Conservation (phyloP, 2,888 invertebrate genomes). For the Brachyptera risi region DNA sequence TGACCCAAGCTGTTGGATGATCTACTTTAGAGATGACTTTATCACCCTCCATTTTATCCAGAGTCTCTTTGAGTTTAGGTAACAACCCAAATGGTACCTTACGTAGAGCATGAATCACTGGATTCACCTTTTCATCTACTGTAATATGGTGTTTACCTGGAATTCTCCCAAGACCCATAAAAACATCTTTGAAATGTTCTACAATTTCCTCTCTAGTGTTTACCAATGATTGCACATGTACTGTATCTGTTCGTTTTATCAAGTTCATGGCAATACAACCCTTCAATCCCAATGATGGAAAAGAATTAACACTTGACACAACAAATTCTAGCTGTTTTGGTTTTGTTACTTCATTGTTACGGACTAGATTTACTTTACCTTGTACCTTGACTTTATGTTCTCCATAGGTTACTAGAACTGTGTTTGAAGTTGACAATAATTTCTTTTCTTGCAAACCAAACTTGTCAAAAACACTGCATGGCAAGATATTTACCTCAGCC, state of each 20-base stretch:
- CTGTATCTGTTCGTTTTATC: neutral
- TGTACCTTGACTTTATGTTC: neutral
- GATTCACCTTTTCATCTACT: neutral
- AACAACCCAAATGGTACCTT: neutral
- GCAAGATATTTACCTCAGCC: neutral
- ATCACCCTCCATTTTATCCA: neutral
- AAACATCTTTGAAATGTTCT: neutral
- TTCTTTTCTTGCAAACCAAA: neutral
- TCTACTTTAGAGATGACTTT: neutral
- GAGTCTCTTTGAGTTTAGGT: neutral
- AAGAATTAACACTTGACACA: neutral
- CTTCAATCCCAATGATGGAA: neutral
- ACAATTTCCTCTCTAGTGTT: neutral
- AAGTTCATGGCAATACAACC: neutral
- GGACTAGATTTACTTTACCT: neutral
- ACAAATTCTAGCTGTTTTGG: neutral
- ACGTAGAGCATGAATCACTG: slow-evolving; percentile 2
- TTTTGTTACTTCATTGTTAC: neutral
- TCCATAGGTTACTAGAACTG: neutral
- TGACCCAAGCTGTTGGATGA: slow-evolving; percentile 14
- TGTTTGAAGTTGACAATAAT: neutral
- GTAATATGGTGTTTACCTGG: neutral
- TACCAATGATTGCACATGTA: neutral
- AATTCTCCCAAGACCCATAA: slow-evolving; percentile 5
- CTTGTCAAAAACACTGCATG: neutral